Percentiles rank a stretch among this genome's conserved stretches.
These are phyloP conservation scores for Dichetophora obliterata DNA, from an alignment of 2,888 invertebrate species.

Conservation along the genomic window DNA sequence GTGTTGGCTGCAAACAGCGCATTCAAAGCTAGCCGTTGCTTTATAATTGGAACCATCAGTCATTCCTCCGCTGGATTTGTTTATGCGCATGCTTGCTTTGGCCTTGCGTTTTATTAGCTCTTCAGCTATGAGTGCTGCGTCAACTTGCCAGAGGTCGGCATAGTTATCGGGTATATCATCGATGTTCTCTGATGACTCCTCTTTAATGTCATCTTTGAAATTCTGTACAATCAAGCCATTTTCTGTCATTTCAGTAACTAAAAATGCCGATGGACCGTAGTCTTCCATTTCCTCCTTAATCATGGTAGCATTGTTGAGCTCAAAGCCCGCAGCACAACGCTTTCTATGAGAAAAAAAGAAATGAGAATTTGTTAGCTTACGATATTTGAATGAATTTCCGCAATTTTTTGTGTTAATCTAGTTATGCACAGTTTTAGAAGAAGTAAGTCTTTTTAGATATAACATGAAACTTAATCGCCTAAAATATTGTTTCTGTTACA, in stretches of 20 bases:
- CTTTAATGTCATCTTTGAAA: neutral
- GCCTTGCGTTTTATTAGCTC: neutral
- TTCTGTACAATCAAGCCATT: neutral
- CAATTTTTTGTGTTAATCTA: too few relatives aligned
- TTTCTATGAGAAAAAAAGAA: too few relatives aligned
- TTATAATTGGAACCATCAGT: neutral
- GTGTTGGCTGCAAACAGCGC: conserved; percentile 8
- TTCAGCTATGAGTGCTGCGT: neutral
- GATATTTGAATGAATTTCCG: too few relatives aligned
- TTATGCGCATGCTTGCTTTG: neutral
- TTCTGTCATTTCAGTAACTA: conserved; percentile 25
- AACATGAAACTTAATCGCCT: too few relatives aligned
- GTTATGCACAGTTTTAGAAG: too few relatives aligned
- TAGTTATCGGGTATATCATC: neutral
- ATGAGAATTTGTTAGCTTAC: too few relatives aligned
- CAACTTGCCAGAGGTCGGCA: conserved; percentile 18
- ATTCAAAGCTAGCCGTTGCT: neutral
- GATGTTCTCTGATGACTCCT: conserved; percentile 11
- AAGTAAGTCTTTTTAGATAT: too few relatives aligned
- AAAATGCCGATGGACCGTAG: conserved; percentile 29
- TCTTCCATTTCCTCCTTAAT: neutral
- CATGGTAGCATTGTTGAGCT: neutral
- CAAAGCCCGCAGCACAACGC: too few relatives aligned
- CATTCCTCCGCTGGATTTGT: neutral
- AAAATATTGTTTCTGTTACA: too few relatives aligned